Conservation (phyloP, 2,797 vertebrate genomes). For the Micromesistius poutassou region DNA sequence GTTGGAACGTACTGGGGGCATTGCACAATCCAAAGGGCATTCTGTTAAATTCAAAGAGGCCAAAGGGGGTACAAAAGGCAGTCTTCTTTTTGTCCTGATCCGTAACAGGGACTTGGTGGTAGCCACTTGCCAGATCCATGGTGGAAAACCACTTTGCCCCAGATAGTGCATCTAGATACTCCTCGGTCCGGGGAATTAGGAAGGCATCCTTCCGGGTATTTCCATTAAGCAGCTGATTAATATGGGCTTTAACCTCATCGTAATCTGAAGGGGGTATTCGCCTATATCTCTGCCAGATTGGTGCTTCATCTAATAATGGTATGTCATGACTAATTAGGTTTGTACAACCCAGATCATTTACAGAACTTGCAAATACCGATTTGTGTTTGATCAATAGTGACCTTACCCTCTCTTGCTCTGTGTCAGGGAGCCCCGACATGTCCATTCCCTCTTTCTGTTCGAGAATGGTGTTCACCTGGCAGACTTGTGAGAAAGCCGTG, state of each 20-base stretch:
- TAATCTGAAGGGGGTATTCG: constrained; percentile 17
- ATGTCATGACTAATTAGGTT: not conserved
- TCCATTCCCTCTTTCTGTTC: not conserved
- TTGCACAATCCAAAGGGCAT: constrained; percentile 7
- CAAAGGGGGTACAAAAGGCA: constrained; percentile 9
- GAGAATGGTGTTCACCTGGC: not conserved
- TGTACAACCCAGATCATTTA: not conserved
- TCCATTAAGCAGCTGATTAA: constrained; percentile 10
- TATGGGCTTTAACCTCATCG: constrained; percentile 12
- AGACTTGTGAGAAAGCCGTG: not conserved
- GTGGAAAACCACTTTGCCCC: no score
- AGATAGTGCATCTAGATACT: no score
- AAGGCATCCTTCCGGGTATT: not conserved
- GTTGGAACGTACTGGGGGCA: not conserved
- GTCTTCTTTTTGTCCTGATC: constrained; percentile 6
- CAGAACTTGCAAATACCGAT: not conserved
- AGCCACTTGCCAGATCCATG: no score
- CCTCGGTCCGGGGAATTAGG: no score
- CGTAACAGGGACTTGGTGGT: constrained; percentile 12
- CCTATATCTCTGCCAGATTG: not conserved
- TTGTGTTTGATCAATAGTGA: no score
- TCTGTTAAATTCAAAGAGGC: not conserved
- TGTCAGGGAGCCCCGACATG: not conserved
- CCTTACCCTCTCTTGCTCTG: not conserved
- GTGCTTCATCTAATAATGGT: constrained; percentile 4